A percentile compares a stretch with the other conserved stretches of the same genome.
phyloP scores from a whole-genome alignment of 1,140 invertebrate genomes.

The Cydia splendana region DNA sequence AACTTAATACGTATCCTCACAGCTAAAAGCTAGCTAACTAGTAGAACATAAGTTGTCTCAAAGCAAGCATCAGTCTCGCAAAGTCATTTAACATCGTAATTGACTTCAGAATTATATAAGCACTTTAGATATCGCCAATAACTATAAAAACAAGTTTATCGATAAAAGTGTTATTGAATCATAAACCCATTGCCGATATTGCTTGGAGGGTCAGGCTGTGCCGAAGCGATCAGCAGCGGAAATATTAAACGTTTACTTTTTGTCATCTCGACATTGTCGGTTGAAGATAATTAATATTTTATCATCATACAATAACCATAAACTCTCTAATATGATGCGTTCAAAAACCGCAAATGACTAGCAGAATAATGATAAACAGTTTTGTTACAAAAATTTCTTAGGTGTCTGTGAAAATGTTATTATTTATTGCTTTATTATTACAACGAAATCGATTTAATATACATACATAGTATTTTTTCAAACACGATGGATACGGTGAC shows the following conservation, averaged over 20 bases:
- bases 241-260: conserved; percentile 8
- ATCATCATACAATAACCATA: too few species aligned
- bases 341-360: too few species aligned
- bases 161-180: conserved; percentile 31
- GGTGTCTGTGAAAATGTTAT: too few species aligned
- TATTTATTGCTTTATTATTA: too few species aligned
- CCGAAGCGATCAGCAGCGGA: background rate
- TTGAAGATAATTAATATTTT: background rate
- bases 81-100: background rate
- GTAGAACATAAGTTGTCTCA: background rate
- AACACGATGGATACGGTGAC: too few species aligned
- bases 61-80: background rate
- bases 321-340: too few species aligned
- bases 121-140: conserved; percentile 10
- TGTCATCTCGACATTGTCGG: background rate
- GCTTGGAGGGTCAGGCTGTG: conserved; percentile 7
- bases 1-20: background rate
- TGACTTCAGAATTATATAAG: too few species aligned
- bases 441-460: too few species aligned
- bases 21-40: background rate
- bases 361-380: too few species aligned
- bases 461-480: too few species aligned
- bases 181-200: conserved; percentile 26
- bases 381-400: too few species aligned
- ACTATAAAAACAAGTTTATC: conserved; percentile 30